Percentiles rank a stretch among this genome's conserved stretches.
These are phyloP conservation scores for Pelochelys cantorii DNA, from an alignment of 2,797 vertebrate species.

Conservation along the genomic window DNA sequence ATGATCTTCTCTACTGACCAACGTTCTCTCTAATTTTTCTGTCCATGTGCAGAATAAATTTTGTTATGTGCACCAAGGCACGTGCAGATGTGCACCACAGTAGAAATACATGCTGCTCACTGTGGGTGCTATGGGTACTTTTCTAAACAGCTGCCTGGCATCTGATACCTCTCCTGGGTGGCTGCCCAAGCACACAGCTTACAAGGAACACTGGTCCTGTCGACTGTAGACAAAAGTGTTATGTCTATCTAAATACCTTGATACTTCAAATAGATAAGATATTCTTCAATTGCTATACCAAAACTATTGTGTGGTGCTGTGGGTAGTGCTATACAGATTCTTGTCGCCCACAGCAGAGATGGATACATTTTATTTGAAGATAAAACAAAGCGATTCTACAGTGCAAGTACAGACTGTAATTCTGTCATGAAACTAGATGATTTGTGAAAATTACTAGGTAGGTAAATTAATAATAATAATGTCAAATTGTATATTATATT, in stretches of 20 bases:
- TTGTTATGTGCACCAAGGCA: too few species aligned
- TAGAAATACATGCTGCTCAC: too few species aligned
- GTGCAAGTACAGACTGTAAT: background rate
- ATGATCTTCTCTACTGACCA: slow-evolving; percentile 8
- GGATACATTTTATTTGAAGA: background rate
- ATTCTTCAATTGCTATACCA: slow-evolving; percentile 9
- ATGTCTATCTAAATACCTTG: background rate
- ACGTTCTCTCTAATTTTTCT: too few species aligned
- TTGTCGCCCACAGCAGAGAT: accelerated
- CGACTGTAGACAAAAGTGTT: background rate
- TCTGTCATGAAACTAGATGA: background rate
- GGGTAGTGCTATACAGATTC: background rate
- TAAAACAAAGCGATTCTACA: background rate
- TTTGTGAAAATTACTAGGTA: background rate
- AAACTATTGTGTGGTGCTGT: background rate
- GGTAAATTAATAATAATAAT: background rate
- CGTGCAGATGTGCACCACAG: too few species aligned
- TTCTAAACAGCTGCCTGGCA: too few species aligned
- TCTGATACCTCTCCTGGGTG: too few species aligned
- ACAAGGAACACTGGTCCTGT: too few species aligned
- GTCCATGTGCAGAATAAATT: too few species aligned
- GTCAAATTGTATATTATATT: background rate
- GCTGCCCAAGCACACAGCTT: too few species aligned
- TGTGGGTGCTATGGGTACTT: too few species aligned
- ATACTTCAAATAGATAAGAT: slow-evolving; percentile 7